Base-by-base conservation (phyloP, 1,140 invertebrate species). In the Danaus melanippus region DNA sequence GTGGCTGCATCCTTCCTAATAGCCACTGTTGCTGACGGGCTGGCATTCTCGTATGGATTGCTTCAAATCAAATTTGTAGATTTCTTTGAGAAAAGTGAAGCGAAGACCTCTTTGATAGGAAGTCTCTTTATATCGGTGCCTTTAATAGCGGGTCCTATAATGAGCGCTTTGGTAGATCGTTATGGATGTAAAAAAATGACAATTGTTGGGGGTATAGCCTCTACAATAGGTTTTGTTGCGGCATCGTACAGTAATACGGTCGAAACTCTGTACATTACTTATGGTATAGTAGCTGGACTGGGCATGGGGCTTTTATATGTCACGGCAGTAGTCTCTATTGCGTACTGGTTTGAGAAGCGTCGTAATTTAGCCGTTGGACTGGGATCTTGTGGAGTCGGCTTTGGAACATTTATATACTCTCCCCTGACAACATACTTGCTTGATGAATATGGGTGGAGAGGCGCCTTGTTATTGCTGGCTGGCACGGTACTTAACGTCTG, bases 321-420 rank as follows among this genome's bases (percentile, higher is more conserved):
- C 0, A 96, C 96, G 7, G 94, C 94, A 2, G 95, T 96, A 1
- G 97, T 98, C 1, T 93, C 92, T 42, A 97, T 99, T 50, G 96
- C 97, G 4, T 98, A 96, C 76, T 99, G 98, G 91, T 99, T 99
- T 78, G 97, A 99, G 65, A 95, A 95, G 69, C 93, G 93, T 67
- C 89, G 97, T 8, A 96, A 95, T 9, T 88, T 99, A 52, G 97
- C 97, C 9, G 97, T 96, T 7, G 96, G 97, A 1, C 90, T 98
- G 12, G 94, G 96, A 0, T 96, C 97, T 0, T 96, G 95, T 64
- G 96, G 96, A 32, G 95, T 95, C 11, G 94, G 94, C 6, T 91
- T 95, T 52, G 94, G 97, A 10, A 90, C 95, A 0, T 95, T 97
- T 73, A 84, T 97, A 10, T 96, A 96, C 79, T 93, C 95, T 0